phyloP scores from a whole-genome alignment of 1,140 invertebrate genomes.

The Calephelis nemesis region DNA sequence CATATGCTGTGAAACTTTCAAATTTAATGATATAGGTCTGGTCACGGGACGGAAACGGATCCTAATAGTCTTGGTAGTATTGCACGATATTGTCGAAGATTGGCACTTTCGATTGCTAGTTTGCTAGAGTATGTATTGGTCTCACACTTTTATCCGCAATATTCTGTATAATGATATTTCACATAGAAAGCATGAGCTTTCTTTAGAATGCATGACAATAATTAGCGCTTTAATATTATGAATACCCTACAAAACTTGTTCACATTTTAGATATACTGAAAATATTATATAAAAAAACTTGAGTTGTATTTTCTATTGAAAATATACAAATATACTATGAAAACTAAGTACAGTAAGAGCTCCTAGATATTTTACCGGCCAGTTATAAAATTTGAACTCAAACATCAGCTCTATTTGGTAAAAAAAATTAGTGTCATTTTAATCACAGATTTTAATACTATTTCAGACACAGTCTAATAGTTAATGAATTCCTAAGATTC shows the following conservation, averaged over 20 bases:
- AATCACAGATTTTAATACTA: no score
- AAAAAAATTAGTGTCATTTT: no score
- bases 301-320: neutral
- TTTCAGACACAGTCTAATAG: no score
- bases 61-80: constrained; percentile 46
- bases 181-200: constrained; percentile 32
- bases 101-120: constrained; percentile 14
- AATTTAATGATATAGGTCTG: no score
- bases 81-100: constrained; percentile 32
- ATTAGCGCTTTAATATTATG: constrained; percentile 65
- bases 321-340: neutral
- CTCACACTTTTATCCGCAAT: constrained; percentile 42
- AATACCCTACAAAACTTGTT: constrained; percentile 11
- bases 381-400: neutral
- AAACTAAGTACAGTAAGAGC: neutral
- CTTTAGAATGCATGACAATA: constrained; percentile 74
- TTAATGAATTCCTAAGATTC: no score
- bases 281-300: neutral
- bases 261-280: neutral
- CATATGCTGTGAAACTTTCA: no score
- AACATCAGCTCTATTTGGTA: no score
- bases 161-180: constrained; percentile 27
- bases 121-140: constrained; percentile 47
- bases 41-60: no score
- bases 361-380: neutral